Base-by-base conservation (phyloP, 2,797 vertebrate species). In the Thunnus albacares region DNA sequence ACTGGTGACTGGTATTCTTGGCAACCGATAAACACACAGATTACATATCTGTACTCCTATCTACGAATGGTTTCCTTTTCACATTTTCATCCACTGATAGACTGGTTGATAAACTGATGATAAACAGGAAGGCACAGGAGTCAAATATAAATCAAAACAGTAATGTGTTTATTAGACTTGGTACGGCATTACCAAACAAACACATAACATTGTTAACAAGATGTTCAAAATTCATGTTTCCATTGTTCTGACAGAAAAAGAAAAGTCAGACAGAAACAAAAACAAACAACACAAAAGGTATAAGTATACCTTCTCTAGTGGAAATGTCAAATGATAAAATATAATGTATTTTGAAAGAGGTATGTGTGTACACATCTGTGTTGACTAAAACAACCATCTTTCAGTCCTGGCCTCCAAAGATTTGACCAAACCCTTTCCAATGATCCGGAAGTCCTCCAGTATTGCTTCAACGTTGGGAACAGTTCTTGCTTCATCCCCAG, bases 381-480 rank as follows among this genome's bases (percentile, higher is more conserved):
- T 6, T 10, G 3, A 74, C 79, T 94, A 99, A 81, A 99, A 92
- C 0, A 94, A 94, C 98, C 98, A 99, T 82, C 94, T 97, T 90
- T 99, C 98, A 17, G 95, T 97, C 77, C 80, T 96, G 81, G 96
- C 93, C 64, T 98, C 97, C 70, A 99, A 92, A 0, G 93, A 92
- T 77, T 94, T 95, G 18, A 99, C 97, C 49, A 99, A 93, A 26
- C 96, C 98, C 86, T 97, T 94, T 6, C 98, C 98, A 56, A 99
- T 88, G 86, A 97, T 58, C 7, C 81, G 81, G 38, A 99, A 97
- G 91, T 99, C 98, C 82, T 98, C 97, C 83, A 99, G 82, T 79
- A 99, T 96, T 1, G 98, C 97, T 73, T 97, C 96, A 18, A 98
- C 90, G 0, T 99, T 99, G 52, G 98, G 98, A 79, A 97, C n/a